phyloP scores from a whole-genome alignment of 2,113 vertebrate genomes.

The Hippopotamus amphibius region DNA sequence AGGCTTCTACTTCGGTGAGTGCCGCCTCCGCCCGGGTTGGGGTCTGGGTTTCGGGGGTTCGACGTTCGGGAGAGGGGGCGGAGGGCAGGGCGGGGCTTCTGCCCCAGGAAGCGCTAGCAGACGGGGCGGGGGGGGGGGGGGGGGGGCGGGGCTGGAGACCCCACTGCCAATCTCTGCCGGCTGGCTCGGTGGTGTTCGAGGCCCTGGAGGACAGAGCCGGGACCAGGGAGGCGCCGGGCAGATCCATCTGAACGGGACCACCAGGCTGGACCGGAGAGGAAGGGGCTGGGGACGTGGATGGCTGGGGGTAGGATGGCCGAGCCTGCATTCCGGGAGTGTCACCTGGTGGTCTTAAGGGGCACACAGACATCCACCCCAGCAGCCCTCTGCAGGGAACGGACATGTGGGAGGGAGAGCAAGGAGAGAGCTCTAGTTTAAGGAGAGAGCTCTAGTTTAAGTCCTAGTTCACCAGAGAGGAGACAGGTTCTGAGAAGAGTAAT shows the following conservation, averaged over 20 bases:
- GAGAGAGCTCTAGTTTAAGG: background rate
- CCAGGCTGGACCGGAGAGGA: background rate
- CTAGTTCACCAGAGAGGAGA: background rate
- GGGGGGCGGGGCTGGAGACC: background rate
- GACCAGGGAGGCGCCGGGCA: background rate
- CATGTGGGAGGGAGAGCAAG: background rate
- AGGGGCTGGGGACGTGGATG: background rate
- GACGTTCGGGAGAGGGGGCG: rapidly evolving
- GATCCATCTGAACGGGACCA: background rate
- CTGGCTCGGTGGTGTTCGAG: rapidly evolving
- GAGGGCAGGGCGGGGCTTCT: no score
- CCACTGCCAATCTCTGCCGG: background rate
- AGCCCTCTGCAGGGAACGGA: background rate
- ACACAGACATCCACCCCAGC: background rate
- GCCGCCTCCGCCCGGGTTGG: rapidly evolving
- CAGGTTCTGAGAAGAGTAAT: background rate
- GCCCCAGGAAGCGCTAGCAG: rapidly evolving
- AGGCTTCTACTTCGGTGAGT: conserved; percentile 91
- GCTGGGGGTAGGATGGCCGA: background rate
- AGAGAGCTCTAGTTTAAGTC: background rate
- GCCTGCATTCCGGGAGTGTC: rapidly evolving
- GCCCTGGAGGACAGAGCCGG: background rate
- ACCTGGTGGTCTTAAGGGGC: background rate
- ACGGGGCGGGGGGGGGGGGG: no score
- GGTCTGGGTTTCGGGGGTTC: rapidly evolving